phyloP scores from a whole-genome alignment of 2,113 vertebrate genomes.

The Argyrosomus japonicus region DNA sequence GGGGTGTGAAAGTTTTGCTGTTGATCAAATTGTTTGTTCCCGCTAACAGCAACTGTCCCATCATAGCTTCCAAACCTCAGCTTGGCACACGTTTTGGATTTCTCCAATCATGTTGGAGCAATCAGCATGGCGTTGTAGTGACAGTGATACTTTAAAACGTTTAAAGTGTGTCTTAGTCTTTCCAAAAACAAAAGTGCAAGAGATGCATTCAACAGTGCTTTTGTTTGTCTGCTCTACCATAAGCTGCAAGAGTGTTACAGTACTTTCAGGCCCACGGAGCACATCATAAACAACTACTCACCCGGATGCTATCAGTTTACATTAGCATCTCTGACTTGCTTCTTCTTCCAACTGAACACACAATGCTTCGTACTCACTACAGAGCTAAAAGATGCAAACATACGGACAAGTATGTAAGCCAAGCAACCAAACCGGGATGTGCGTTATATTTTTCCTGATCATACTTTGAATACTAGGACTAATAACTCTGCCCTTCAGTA shows the following conservation, averaged over 20 bases:
- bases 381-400: background rate
- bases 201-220: background rate
- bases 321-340: background rate
- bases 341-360: background rate
- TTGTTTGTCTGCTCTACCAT: too few species aligned
- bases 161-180: background rate
- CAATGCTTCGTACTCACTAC: background rate
- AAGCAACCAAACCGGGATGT: too few species aligned
- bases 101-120: background rate
- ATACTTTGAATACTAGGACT: too few species aligned
- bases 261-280: background rate
- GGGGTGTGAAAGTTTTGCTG: background rate
- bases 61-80: too few species aligned
- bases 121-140: background rate
- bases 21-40: background rate
- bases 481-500: too few species aligned
- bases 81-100: background rate
- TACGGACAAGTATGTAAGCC: background rate
- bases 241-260: background rate
- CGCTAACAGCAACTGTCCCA: background rate
- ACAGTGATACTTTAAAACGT: background rate
- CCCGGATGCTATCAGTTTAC: background rate
- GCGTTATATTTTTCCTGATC: too few species aligned
- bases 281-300: background rate
- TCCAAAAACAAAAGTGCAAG: background rate